Conservation (phyloP, 2,113 vertebrate genomes). For the Clarias magur region DNA sequence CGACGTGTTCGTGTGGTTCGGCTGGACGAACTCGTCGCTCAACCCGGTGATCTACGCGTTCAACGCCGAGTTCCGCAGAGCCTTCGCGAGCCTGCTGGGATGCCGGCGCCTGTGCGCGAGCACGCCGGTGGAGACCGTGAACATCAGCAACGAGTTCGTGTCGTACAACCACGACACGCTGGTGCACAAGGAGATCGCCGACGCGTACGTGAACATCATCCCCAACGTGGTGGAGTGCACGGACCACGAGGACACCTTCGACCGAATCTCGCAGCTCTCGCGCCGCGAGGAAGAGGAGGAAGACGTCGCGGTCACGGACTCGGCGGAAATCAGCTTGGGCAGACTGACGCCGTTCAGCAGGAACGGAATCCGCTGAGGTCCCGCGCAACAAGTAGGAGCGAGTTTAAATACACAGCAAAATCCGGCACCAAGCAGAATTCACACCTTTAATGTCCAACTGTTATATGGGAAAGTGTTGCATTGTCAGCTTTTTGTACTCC, state of each 20-base stretch:
- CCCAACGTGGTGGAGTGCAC: conserved; percentile 81
- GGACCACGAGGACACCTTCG: conserved; percentile 77
- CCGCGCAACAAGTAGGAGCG: background rate
- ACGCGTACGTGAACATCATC: conserved; percentile 84
- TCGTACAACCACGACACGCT: conserved; percentile 88
- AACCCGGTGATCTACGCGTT: conserved; percentile 96
- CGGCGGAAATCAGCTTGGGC: conserved; percentile 80
- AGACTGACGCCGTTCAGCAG: conserved; percentile 82
- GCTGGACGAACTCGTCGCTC: conserved; percentile 94
- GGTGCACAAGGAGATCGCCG: conserved; percentile 80
- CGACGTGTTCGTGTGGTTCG: conserved; percentile 94
- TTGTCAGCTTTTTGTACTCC: background rate
- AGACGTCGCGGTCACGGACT: conserved; percentile 63
- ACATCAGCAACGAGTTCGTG: conserved; percentile 89
- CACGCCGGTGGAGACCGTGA: conserved; percentile 83
- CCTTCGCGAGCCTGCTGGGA: conserved; percentile 87
- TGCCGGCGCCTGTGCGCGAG: conserved; percentile 79
- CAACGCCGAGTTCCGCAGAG: conserved; percentile 91
- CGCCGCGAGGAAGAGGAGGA: conserved; percentile 71
- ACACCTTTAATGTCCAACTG: background rate
- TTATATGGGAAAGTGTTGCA: background rate
- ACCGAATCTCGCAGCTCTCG: conserved; percentile 78
- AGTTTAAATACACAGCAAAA: conserved; percentile 26
- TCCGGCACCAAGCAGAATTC: background rate
- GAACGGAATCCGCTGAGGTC: conserved; percentile 79